A percentile compares a stretch with the other conserved stretches of the same genome.
These are phyloP conservation scores for Odontophorus gujanensis DNA, from an alignment of 2,113 vertebrate genomes.

Conservation along the genomic window DNA sequence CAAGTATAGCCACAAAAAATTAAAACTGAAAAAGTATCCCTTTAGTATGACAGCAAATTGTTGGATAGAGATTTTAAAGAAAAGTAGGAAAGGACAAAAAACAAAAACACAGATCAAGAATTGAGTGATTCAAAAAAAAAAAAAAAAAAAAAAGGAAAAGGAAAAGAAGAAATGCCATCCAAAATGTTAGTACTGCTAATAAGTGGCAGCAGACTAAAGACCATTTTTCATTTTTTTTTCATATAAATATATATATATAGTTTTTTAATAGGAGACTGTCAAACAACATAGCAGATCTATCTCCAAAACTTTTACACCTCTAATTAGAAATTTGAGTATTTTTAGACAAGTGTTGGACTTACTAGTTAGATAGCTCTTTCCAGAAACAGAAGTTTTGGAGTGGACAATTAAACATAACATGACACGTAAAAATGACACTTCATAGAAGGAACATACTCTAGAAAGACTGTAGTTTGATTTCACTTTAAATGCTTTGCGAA, in stretches of 20 bases:
- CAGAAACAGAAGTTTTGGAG: background rate
- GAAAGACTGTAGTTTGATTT: background rate
- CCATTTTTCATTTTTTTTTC: background rate
- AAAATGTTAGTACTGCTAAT: background rate
- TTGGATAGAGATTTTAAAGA: background rate
- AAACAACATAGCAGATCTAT: background rate
- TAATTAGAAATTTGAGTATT: background rate
- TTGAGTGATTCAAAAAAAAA: background rate
- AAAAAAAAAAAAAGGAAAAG: background rate
- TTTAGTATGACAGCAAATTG: background rate
- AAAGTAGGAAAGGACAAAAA: background rate
- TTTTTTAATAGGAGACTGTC: background rate
- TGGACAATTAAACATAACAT: background rate
- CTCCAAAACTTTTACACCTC: background rate
- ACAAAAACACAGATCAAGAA: background rate
- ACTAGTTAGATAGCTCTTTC: background rate
- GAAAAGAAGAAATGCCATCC: background rate
- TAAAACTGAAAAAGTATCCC: background rate
- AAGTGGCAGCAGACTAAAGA: background rate
- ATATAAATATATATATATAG: background rate
- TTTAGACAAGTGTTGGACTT: background rate
- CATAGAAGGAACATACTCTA: accelerated
- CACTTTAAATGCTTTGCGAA: background rate
- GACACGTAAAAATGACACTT: background rate
- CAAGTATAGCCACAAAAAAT: background rate